A percentile compares a stretch with the other conserved stretches of the same genome.
Conservation (phyloP, 2,797 vertebrate species). For the Oreochromis mossambicus region DNA sequence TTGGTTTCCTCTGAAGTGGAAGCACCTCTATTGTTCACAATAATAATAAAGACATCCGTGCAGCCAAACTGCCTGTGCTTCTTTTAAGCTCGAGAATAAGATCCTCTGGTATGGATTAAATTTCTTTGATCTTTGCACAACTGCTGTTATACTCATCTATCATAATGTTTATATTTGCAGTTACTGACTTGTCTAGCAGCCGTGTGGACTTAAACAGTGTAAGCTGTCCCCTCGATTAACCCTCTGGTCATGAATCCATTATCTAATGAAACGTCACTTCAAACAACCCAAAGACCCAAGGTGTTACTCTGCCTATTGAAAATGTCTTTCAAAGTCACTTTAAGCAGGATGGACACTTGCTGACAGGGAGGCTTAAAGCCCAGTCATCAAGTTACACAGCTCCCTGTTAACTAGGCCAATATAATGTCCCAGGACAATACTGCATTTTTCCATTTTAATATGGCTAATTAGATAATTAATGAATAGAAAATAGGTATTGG, state of each 20-base stretch:
- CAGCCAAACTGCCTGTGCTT: not conserved
- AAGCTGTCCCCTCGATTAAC: not conserved
- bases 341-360: not conserved
- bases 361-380: conserved; percentile 17
- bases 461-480: not conserved
- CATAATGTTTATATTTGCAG: not conserved
- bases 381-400: not conserved
- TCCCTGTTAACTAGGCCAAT: not conserved
- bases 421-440: not conserved
- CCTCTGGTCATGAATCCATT: not conserved
- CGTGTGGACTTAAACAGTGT: not conserved
- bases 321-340: conserved; percentile 15
- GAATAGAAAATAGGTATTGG: not conserved
- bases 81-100: not conserved
- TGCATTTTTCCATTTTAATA: not conserved
- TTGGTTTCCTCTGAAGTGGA: not conserved
- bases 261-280: conserved; percentile 13
- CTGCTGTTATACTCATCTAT: not conserved
- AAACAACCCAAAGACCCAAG: not conserved
- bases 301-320: not conserved
- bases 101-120: conserved; percentile 18
- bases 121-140: not conserved
- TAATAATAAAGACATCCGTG: conserved; percentile 1
- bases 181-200: not conserved
- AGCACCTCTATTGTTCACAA: not conserved